Evolutionary conservation across 2,888 invertebrate species (phyloP), one percentile per base, ranked within the genome.

Genomic region (Acanthosepion pharaonis): DNA sequence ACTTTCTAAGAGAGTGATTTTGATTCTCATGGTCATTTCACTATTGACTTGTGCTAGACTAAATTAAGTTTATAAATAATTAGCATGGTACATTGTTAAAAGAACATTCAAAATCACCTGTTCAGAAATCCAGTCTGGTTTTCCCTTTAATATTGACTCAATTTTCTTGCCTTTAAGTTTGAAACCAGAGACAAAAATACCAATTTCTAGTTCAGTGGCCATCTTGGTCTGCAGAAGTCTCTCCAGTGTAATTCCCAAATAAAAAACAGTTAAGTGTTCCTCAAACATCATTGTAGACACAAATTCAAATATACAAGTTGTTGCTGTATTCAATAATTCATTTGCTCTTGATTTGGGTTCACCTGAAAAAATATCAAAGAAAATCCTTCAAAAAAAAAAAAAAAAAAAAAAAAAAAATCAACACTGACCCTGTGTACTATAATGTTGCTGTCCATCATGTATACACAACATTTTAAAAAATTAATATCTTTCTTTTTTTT

Each of bases 211-310:
- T 93, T 95, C 95, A 55, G 96, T 96, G 28, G 97, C 96, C 93
- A 97, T 96, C 92, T 96, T 95, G n/a, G 95, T 95, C 94, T 96
- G 95, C 59, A 96, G 95, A 95, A 97, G 95, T 51, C 96, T 96
- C 95, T 97, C 97, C 94, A 97, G 95, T n/a, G 97, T 96, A 18
- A 97, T 96, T 28, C 97, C 96, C 91, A 97, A 95, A 94, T 96
- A 96, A 94, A 97, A 96, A 94, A 97, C 95, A 91, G 96, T 95
- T 94, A 96, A 96, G 95, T 97, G 97, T 64, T 96, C 96, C 94
- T 97, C 97, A 96, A 97, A 97, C 97, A 97, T 97, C 97, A 97
- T 97, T 95, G 96, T 95, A 15, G 96, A 96, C 33, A 97, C 96
- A 94, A 96, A 96, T 25, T 96, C 96, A 95, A 96, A 96, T 91